Conservation (phyloP, 2,113 vertebrate genomes). For the Trematomus loennbergii region DNA sequence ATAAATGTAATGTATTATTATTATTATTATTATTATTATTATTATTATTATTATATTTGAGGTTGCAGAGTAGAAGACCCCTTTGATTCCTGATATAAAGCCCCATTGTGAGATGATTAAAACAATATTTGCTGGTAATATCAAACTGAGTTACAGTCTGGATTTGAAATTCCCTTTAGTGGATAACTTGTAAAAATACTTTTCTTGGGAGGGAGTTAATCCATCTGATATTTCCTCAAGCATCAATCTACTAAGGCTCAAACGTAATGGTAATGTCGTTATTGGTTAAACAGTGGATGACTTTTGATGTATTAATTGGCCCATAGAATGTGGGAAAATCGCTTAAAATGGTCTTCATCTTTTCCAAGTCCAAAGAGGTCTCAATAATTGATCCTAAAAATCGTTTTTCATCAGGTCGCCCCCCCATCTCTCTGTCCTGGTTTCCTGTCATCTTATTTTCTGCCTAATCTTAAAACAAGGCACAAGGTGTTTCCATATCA, state of each 20-base stretch:
- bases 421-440: too few relatives aligned
- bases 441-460: not conserved
- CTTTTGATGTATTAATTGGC: too few relatives aligned
- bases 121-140: slow-evolving; percentile 27
- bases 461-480: too few relatives aligned
- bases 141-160: not conserved
- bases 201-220: slow-evolving; percentile 9
- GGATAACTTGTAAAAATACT: not conserved
- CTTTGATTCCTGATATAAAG: slow-evolving; percentile 32
- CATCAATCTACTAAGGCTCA: not conserved
- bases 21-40: too few relatives aligned
- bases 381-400: not conserved
- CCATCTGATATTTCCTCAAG: not conserved
- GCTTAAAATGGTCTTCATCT: too few relatives aligned
- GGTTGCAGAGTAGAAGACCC: slow-evolving; percentile 3
- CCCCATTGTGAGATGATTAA: not conserved
- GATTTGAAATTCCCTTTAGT: not conserved
- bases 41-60: not conserved
- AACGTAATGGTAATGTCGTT: not conserved
- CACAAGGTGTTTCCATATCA: too few relatives aligned
- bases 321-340: too few relatives aligned
- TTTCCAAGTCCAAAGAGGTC: not conserved
- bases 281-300: not conserved
- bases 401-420: not conserved
- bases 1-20: too few relatives aligned